Percentiles rank a stretch among this genome's conserved stretches.
phyloP scores from a whole-genome alignment of 2,797 vertebrate genomes.

The Lutra lutra region DNA sequence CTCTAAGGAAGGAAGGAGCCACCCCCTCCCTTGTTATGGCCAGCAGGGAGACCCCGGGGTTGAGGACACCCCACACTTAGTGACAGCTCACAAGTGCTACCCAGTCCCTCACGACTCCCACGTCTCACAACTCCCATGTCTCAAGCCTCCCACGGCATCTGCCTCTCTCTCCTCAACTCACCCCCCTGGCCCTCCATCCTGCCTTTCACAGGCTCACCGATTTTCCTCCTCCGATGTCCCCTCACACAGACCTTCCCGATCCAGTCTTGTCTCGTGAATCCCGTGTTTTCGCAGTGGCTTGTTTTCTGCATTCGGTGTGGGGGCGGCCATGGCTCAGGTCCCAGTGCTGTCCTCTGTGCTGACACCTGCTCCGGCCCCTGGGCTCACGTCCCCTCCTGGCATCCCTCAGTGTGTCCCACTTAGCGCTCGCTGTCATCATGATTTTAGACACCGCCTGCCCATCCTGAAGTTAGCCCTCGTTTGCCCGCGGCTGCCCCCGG shows the following conservation, averaged over 20 bases:
- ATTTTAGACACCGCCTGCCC: too few relatives aligned
- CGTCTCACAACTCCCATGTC: not conserved
- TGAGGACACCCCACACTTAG: not conserved
- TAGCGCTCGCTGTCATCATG: too few relatives aligned
- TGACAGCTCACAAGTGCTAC: too few relatives aligned
- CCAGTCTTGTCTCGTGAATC: not conserved
- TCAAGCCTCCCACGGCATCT: not conserved
- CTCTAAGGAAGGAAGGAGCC: not conserved
- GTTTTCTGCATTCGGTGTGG: not conserved
- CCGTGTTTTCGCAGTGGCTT: not conserved
- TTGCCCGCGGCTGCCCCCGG: not conserved
- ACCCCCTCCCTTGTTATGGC: not conserved
- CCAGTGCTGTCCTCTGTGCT: not conserved
- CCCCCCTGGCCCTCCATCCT: not conserved
- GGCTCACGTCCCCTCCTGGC: not conserved
- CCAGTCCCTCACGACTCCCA: not conserved
- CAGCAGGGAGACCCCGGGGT: fast-evolving
- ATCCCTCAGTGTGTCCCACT: too few relatives aligned
- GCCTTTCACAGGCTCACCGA: too few relatives aligned
- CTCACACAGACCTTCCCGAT: not conserved
- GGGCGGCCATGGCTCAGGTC: not conserved
- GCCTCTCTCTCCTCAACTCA: not conserved
- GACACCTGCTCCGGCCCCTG: not conserved
- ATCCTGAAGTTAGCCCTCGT: not conserved
- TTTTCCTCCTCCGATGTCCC: not conserved